Conservation (phyloP, 2,888 invertebrate species). For the Caenorhabditis afra region DNA sequence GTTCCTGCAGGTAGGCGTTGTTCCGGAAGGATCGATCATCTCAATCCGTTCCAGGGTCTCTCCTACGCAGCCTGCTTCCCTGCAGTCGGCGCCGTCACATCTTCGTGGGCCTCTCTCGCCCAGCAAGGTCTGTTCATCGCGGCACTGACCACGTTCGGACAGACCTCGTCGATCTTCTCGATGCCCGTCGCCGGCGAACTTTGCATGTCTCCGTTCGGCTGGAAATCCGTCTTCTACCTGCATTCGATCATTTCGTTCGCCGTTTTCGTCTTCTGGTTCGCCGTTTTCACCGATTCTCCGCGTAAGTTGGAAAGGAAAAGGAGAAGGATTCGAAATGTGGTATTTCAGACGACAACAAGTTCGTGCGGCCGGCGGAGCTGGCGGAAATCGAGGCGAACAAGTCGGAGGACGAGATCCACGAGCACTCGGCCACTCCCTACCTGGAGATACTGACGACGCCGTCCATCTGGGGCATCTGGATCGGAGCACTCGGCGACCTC, state of each 20-base stretch:
- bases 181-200: slow-evolving; percentile 73
- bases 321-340: not conserved
- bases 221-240: slow-evolving; percentile 78
- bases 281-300: slow-evolving; percentile 65
- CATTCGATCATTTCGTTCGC: slow-evolving; percentile 72
- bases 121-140: slow-evolving; percentile 68
- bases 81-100: slow-evolving; percentile 64
- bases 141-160: slow-evolving; percentile 67
- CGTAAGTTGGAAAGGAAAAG: slow-evolving; percentile 34
- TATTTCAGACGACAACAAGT: slow-evolving; percentile 51
- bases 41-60: slow-evolving; percentile 54
- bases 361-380: slow-evolving; percentile 48
- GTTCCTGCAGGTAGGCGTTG: slow-evolving; percentile 60
- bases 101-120: slow-evolving; percentile 65
- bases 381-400: slow-evolving; percentile 60
- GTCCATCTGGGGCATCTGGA: slow-evolving; percentile 78
- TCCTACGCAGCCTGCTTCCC: slow-evolving; percentile 66
- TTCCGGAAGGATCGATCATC: not conserved
- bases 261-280: slow-evolving; percentile 69
- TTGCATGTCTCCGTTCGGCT: slow-evolving; percentile 73
- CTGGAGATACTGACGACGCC: slow-evolving; percentile 73
- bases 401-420: slow-evolving; percentile 26
- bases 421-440: slow-evolving; percentile 69
- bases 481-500: slow-evolving; percentile 79
- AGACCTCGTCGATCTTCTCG: slow-evolving; percentile 65